Evolutionary conservation across 2,797 vertebrate genomes (phyloP).

Genomic region (Syngnathus rostellatus): DNA sequence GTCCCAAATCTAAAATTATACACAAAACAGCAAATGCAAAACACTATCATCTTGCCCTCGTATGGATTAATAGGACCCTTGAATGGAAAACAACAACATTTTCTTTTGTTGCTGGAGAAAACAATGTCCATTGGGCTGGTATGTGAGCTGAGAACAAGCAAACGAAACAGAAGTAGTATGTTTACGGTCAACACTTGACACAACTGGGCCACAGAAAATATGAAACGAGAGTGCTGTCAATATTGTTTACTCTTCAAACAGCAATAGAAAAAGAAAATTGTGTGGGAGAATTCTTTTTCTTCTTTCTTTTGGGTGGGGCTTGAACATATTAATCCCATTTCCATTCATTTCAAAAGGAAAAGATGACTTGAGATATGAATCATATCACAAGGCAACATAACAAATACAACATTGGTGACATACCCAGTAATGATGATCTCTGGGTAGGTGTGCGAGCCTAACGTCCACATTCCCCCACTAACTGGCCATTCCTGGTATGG

Average conservation of each 20-base stretch:
- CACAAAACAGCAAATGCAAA: conserved; percentile 8
- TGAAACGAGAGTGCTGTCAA: neutral
- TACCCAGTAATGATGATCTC: conserved; percentile 98
- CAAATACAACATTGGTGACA: conserved; percentile 37
- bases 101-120: neutral
- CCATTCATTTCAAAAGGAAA: neutral
- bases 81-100: neutral
- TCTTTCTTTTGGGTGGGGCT: too few relatives aligned
- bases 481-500: conserved; percentile 87
- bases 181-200: neutral
- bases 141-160: neutral
- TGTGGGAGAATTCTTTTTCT: too few relatives aligned
- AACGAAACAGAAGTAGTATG: neutral
- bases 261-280: neutral
- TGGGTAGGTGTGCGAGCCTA: conserved; percentile 88
- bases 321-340: neutral
- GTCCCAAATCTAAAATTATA: conserved; percentile 5
- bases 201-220: neutral
- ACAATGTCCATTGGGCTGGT: neutral
- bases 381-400: neutral
- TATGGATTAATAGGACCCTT: neutral
- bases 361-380: neutral
- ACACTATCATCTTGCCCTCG: neutral
- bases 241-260: neutral
- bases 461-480: conserved; percentile 88